phyloP scores from a whole-genome alignment of 2,113 vertebrate species.

The Anarrhichthys ocellatus region DNA sequence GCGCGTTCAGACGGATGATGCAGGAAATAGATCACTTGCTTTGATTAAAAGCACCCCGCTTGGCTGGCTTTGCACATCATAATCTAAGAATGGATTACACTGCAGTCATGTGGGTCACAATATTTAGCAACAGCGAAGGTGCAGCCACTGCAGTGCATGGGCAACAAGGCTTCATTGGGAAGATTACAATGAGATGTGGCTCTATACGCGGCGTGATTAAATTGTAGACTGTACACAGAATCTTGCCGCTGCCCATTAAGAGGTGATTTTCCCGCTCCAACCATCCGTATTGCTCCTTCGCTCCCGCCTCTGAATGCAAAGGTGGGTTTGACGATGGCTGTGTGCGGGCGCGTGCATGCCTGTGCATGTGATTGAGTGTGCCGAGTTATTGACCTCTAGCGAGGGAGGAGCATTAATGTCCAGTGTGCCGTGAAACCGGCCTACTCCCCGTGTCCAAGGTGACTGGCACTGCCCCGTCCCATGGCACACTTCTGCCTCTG shows the following conservation, averaged over 20 bases:
- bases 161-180: constrained; percentile 13
- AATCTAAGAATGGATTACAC: constrained; percentile 79
- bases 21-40: constrained; percentile 78
- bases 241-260: constrained; percentile 42
- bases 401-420: constrained; percentile 74
- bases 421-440: constrained; percentile 75
- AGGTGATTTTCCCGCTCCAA: constrained; percentile 58
- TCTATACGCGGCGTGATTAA: constrained; percentile 45
- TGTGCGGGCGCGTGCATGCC: constrained; percentile 9
- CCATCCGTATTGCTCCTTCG: constrained; percentile 29
- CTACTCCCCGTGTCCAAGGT: constrained; percentile 77
- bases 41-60: constrained; percentile 77
- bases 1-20: constrained; percentile 68
- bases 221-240: constrained; percentile 47
- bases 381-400: constrained; percentile 75
- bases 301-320: constrained; percentile 39
- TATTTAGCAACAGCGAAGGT: constrained; percentile 70
- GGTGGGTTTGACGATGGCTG: constrained; percentile 37
- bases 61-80: constrained; percentile 77
- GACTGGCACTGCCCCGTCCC: constrained; percentile 74
- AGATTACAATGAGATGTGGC: constrained; percentile 39
- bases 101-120: constrained; percentile 79
- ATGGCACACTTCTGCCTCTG: constrained; percentile 66
- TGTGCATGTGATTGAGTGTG: constrained; percentile 64
- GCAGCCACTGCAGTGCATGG: constrained; percentile 34